Evolutionary conservation across 2,797 vertebrate species (phyloP).

Genomic region (Bovichtus variegatus): DNA sequence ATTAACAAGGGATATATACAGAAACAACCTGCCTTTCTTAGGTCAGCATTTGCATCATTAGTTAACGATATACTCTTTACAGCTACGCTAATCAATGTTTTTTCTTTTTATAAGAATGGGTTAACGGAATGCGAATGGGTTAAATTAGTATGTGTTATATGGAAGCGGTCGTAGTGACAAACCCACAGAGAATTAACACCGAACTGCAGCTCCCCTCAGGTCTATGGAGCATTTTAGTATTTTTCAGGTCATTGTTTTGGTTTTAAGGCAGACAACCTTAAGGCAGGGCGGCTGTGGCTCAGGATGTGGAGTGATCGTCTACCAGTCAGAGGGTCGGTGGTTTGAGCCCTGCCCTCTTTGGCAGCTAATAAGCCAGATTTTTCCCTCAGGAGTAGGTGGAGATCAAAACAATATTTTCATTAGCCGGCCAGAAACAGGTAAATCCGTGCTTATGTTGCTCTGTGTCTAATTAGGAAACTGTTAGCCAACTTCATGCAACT

Average conservation of each 20-base stretch:
- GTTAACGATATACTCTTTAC: not conserved
- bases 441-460: not conserved
- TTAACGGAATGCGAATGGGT: no score
- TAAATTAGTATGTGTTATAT: not conserved
- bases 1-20: not conserved
- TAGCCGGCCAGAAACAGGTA: not conserved
- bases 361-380: not conserved
- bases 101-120: no score
- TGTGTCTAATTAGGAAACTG: not conserved
- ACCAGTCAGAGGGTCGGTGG: no score
- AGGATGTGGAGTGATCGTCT: no score
- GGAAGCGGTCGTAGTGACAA: rapidly evolving
- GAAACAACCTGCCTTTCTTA: not conserved
- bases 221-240: not conserved
- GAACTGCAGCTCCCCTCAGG: no score
- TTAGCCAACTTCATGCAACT: not conserved
- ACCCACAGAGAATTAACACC: not conserved
- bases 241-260: not conserved
- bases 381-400: not conserved
- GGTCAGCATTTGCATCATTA: not conserved
- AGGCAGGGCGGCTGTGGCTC: no score
- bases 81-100: not conserved
- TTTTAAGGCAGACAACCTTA: not conserved
- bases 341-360: no score
- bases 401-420: not conserved